phyloP scores from a whole-genome alignment of 1,140 invertebrate species.

The Antheraea pernyi region DNA sequence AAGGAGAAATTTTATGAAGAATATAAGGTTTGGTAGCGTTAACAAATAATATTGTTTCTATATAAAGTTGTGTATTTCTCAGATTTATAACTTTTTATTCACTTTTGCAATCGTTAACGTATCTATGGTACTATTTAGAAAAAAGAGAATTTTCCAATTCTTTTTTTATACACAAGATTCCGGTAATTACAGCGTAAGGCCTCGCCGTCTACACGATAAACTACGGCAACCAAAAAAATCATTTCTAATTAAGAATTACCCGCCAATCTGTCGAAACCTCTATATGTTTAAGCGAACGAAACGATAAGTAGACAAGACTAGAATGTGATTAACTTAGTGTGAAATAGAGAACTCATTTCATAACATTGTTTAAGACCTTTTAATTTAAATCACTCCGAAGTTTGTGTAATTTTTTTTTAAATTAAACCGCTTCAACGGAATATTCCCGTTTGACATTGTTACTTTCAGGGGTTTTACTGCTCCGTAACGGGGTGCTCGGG shows the following conservation, averaged over 20 bases:
- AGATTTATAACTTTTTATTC: no score
- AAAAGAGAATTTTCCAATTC: no score
- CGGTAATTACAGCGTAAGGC: no score
- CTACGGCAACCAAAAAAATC: slow-evolving; percentile 57
- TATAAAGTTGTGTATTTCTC: no score
- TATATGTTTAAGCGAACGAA: slow-evolving; percentile 69
- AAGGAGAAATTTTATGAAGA: no score
- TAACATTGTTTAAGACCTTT: neutral
- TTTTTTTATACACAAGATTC: no score
- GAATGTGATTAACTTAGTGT: slow-evolving; percentile 49
- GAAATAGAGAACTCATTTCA: neutral
- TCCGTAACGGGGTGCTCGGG: slow-evolving; percentile 17
- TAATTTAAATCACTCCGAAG: slow-evolving; percentile 16
- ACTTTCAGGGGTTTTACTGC: slow-evolving; percentile 31
- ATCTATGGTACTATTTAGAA: no score
- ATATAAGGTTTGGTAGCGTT: no score
- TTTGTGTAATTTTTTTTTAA: neutral
- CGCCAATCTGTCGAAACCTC: slow-evolving; percentile 55
- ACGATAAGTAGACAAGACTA: slow-evolving; percentile 50
- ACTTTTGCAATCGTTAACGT: no score
- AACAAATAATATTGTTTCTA: no score
- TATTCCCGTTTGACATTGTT: slow-evolving; percentile 27
- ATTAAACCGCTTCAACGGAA: neutral
- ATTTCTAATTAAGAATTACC: slow-evolving; percentile 72
- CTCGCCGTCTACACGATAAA: slow-evolving; percentile 40